phyloP scores from a whole-genome alignment of 2,113 vertebrate species.

The Sebastes fasciatus region DNA sequence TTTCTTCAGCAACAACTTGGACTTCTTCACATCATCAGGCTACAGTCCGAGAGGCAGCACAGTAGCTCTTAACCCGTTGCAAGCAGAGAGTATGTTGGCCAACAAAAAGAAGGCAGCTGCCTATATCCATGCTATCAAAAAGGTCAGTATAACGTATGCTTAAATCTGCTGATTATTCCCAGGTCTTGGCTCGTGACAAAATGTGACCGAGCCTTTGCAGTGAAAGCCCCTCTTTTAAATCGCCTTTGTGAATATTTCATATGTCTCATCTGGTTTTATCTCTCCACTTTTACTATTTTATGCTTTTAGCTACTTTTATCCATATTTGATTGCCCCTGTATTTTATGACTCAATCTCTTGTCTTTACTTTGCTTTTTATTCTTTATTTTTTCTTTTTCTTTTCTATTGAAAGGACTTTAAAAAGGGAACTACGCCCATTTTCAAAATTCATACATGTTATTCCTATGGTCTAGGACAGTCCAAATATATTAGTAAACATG shows the following conservation, averaged over 20 bases:
- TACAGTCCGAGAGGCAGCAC: slow-evolving; percentile 87
- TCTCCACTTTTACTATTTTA: background rate
- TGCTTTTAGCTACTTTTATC: background rate
- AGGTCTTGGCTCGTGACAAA: background rate
- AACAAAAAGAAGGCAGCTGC: slow-evolving; percentile 92
- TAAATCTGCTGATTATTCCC: background rate
- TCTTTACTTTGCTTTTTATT: background rate
- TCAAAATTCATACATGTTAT: no score
- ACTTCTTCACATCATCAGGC: slow-evolving; percentile 91
- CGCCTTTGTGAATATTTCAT: background rate
- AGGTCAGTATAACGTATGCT: slow-evolving; percentile 83
- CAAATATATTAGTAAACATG: no score
- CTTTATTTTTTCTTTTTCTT: background rate
- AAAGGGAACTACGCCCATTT: no score
- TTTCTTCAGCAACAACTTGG: slow-evolving; percentile 96
- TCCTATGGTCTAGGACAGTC: no score
- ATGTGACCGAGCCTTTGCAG: background rate
- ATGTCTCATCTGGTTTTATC: background rate
- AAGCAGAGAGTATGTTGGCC: slow-evolving; percentile 92
- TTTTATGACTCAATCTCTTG: background rate
- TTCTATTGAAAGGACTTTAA: background rate
- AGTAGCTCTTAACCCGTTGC: slow-evolving; percentile 88
- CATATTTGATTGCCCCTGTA: background rate
- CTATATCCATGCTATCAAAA: slow-evolving; percentile 89
- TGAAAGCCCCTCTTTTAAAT: background rate